Percentiles rank a stretch among this genome's conserved stretches.
These are phyloP conservation scores for Burhinus oedicnemus DNA, from an alignment of 2,113 vertebrate genomes.

Conservation along the genomic window DNA sequence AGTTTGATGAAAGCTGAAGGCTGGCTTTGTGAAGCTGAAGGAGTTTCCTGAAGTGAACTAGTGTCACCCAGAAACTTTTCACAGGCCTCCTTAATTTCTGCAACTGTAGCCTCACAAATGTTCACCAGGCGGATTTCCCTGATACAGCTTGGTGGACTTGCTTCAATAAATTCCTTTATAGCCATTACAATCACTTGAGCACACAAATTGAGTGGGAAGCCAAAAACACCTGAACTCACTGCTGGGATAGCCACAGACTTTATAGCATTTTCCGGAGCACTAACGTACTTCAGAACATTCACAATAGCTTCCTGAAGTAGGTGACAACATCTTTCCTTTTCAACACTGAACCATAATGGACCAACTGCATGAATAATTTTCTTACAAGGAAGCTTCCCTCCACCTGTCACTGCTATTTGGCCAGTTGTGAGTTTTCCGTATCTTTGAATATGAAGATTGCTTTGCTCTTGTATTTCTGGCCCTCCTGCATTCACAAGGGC, in stretches of 20 bases:
- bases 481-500: constrained; percentile 82
- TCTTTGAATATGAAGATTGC: background rate
- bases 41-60: background rate
- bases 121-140: constrained; percentile 85
- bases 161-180: constrained; percentile 49
- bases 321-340: rapidly evolving
- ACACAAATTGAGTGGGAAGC: constrained; percentile 80
- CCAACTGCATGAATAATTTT: constrained; percentile 88
- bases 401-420: constrained; percentile 13
- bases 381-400: constrained; percentile 79
- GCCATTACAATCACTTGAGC: constrained; percentile 75
- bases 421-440: constrained; percentile 47
- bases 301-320: constrained; percentile 16
- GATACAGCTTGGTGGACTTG: rapidly evolving
- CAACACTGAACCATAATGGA: background rate
- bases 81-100: constrained; percentile 79
- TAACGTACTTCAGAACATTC: constrained; percentile 62
- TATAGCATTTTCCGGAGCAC: rapidly evolving
- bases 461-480: constrained; percentile 66
- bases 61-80: background rate
- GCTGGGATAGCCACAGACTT: constrained; percentile 88
- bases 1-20: background rate
- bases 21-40: background rate
- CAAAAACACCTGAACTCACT: constrained; percentile 87
- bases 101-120: constrained; percentile 76